phyloP scores from a whole-genome alignment of 1,140 invertebrate species.

The Daktulosphaira vitifoliae region DNA sequence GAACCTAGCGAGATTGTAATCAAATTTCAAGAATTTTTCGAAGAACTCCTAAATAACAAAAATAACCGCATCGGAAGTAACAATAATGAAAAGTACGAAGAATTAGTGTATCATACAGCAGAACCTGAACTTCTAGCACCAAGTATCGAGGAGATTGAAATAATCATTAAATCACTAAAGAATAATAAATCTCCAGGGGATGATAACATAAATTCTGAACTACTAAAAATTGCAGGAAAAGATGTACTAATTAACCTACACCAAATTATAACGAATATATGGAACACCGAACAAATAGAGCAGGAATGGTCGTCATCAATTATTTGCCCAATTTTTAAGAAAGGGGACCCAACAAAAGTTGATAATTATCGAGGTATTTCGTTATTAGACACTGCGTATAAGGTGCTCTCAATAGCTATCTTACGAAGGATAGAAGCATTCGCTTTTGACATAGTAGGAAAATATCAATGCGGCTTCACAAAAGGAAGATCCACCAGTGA shows the following conservation, averaged over 20 bases:
- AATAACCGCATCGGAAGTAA: not conserved
- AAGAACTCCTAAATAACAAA: slow-evolving; percentile 30
- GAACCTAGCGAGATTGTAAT: not conserved
- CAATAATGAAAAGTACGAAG: not conserved
- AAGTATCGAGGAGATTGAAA: slow-evolving; percentile 24
- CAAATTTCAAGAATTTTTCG: slow-evolving; percentile 34
- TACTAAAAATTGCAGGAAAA: slow-evolving; percentile 35
- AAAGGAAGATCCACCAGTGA: slow-evolving; percentile 31
- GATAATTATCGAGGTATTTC: slow-evolving; percentile 36
- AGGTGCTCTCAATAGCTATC: slow-evolving; percentile 24
- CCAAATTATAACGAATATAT: slow-evolving; percentile 8
- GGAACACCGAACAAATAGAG: not conserved
- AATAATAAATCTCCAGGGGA: slow-evolving; percentile 38
- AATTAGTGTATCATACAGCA: not conserved
- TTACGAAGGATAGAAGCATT: slow-evolving; percentile 20
- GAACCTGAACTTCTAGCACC: slow-evolving; percentile 14
- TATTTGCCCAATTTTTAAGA: slow-evolving; percentile 32
- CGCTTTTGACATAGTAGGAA: slow-evolving; percentile 27
- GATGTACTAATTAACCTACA: not conserved
- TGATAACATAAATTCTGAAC: slow-evolving; percentile 38
- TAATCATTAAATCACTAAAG: slow-evolving; percentile 33
- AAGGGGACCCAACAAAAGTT: slow-evolving; percentile 28
- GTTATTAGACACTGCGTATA: slow-evolving; percentile 27
- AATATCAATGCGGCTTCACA: slow-evolving; percentile 33
- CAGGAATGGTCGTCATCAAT: slow-evolving; percentile 6